These are phyloP conservation scores for Pachyrhynchus sulphureomaculatus DNA, from an alignment of 1,140 invertebrate genomes.

Conservation along the genomic window DNA sequence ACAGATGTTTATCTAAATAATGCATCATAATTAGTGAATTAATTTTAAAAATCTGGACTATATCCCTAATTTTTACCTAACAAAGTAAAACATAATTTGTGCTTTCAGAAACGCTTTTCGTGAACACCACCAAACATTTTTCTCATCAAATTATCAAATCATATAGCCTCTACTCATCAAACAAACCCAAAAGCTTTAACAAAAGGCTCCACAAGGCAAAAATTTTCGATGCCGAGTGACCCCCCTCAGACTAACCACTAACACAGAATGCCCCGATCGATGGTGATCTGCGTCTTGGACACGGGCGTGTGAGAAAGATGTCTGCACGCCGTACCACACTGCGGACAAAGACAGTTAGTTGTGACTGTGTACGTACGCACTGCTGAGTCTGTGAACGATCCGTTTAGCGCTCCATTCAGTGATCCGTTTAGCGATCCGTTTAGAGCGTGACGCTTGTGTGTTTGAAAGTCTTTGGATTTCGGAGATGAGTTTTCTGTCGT, in stretches of 20 bases:
- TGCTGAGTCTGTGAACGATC: slow-evolving; percentile 37
- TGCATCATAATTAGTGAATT: too few species aligned
- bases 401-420: slow-evolving; percentile 44
- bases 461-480: slow-evolving; percentile 33
- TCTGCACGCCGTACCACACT: slow-evolving; percentile 50
- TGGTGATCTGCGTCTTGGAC: slow-evolving; percentile 48
- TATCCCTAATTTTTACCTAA: too few species aligned
- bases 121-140: too few species aligned
- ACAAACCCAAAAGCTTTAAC: slow-evolving; percentile 4
- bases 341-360: slow-evolving; percentile 49
- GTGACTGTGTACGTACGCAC: slow-evolving; percentile 47
- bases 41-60: too few species aligned
- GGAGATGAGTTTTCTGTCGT: slow-evolving; percentile 26
- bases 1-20: too few species aligned
- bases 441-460: slow-evolving; percentile 39
- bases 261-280: slow-evolving; percentile 51
- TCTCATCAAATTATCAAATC: too few species aligned
- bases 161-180: neutral
- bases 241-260: slow-evolving; percentile 30
- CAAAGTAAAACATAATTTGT: too few species aligned
- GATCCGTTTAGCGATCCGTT: too few species aligned
- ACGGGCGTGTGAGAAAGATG: slow-evolving; percentile 48
- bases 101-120: too few species aligned
- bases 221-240: neutral
- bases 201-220: neutral